phyloP scores from a whole-genome alignment of 2,888 invertebrate species.

The Macrostomum cliftonense region DNA sequence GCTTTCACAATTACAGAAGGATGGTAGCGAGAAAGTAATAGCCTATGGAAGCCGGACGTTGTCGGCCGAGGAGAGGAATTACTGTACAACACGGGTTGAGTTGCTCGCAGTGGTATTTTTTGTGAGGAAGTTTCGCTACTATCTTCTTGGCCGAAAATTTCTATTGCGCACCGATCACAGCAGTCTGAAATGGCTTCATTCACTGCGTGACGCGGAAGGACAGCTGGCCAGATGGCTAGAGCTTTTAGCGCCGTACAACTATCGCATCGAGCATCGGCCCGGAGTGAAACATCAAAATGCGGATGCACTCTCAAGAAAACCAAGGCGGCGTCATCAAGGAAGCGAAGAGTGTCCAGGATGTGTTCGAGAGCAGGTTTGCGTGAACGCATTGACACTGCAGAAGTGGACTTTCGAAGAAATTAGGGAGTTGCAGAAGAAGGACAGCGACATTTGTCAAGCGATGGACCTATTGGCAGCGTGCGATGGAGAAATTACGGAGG shows the following conservation, averaged over 20 bases:
- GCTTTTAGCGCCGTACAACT: slow-evolving; percentile 28
- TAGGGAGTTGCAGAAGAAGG: too few relatives aligned
- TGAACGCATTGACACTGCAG: too few relatives aligned
- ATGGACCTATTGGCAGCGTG: too few relatives aligned
- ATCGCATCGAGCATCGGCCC: slow-evolving; percentile 30
- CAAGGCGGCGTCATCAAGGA: too few relatives aligned
- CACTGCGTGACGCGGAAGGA: slow-evolving; percentile 33
- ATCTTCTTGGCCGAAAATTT: slow-evolving; percentile 29
- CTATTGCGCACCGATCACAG: slow-evolving; percentile 37
- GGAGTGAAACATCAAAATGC: slow-evolving; percentile 32
- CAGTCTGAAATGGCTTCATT: slow-evolving; percentile 38
- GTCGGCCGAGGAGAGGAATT: not conserved
- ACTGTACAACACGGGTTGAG: not conserved
- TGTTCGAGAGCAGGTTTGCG: too few relatives aligned
- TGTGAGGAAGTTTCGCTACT: slow-evolving; percentile 32
- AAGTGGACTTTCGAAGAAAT: too few relatives aligned
- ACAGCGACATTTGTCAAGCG: too few relatives aligned
- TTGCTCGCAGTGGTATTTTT: slow-evolving; percentile 22
- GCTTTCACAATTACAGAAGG: not conserved
- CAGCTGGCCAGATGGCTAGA: slow-evolving; percentile 39
- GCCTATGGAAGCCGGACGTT: not conserved
- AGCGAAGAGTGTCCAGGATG: too few relatives aligned
- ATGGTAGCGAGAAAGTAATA: not conserved
- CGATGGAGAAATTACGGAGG: too few relatives aligned
- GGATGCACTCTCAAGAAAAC: slow-evolving; percentile 24